Evolutionary conservation across 2,797 vertebrate genomes (phyloP).

Genomic region (Arctocebus calabarensis): DNA sequence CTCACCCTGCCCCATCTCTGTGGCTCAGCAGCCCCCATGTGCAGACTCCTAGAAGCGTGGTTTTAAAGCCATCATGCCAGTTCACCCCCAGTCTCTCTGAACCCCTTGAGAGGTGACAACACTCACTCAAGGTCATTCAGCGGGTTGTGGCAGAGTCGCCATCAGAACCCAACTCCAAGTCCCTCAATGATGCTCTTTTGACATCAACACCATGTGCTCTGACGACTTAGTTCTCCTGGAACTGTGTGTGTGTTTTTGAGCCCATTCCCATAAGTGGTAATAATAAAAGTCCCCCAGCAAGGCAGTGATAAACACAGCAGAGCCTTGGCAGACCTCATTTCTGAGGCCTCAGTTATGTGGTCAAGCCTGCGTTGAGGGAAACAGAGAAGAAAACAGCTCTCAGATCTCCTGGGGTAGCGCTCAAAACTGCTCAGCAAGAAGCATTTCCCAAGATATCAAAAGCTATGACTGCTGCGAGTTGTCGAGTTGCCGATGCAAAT

Average conservation of each 20-base stretch:
- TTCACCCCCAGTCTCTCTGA: neutral
- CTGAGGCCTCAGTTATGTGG: neutral
- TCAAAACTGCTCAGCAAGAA: constrained; percentile 55
- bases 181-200: neutral
- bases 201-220: neutral
- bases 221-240: neutral
- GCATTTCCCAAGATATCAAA: constrained; percentile 50
- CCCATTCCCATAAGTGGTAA: neutral
- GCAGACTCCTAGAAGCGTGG: neutral
- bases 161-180: neutral
- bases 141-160: neutral
- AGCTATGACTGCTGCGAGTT: neutral
- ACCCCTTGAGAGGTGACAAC: neutral
- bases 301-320: neutral
- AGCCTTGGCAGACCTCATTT: neutral
- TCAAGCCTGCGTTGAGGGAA: neutral
- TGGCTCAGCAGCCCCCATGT: neutral
- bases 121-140: neutral
- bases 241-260: neutral
- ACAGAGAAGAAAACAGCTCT: constrained; percentile 47
- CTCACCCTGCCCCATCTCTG: neutral
- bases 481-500: neutral
- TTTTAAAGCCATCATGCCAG: neutral
- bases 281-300: neutral
- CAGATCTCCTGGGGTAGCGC: neutral